Evolutionary conservation across 2,888 invertebrate genomes (phyloP).

Genomic region (Disparrhopalites patrizii): DNA sequence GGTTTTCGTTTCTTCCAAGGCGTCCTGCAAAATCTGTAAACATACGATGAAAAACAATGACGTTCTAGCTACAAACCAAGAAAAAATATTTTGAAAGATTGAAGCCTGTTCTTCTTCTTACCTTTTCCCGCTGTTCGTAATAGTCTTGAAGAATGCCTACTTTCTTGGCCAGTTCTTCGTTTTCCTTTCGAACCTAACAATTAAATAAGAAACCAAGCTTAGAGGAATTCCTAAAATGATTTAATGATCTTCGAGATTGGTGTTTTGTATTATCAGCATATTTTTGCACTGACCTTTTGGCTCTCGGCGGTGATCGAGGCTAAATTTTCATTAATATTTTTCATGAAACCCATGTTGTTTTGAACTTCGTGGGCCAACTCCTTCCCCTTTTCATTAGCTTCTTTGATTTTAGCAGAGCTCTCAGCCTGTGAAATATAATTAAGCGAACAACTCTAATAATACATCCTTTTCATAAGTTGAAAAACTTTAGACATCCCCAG

Average conservation of each 20-base stretch:
- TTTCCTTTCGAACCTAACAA: conserved; percentile 43
- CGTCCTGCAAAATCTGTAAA: conserved; percentile 37
- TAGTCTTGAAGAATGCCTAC: conserved; percentile 42
- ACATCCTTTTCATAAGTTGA: too few species aligned
- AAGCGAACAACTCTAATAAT: too few species aligned
- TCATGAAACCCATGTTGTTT: conserved; percentile 48
- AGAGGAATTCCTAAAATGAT: neutral
- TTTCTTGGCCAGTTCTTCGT: conserved; percentile 45
- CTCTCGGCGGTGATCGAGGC: conserved; percentile 47
- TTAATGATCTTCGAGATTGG: neutral
- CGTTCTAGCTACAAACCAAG: neutral
- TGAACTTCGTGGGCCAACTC: conserved; percentile 46
- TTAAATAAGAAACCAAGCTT: neutral
- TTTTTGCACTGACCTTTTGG: conserved; percentile 35
- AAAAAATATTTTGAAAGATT: neutral
- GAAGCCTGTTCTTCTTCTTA: conserved; percentile 1
- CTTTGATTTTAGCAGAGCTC: conserved; percentile 45
- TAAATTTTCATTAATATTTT: conserved; percentile 47
- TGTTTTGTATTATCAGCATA: neutral
- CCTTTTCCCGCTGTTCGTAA: conserved; percentile 47
- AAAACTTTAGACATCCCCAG: too few species aligned
- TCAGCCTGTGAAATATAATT: conserved; percentile 39
- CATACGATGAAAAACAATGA: neutral
- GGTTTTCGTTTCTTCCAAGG: conserved; percentile 38
- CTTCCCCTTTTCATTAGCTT: conserved; percentile 47